Conservation (phyloP, 1,140 invertebrate species). For the Drosophila teissieri region DNA sequence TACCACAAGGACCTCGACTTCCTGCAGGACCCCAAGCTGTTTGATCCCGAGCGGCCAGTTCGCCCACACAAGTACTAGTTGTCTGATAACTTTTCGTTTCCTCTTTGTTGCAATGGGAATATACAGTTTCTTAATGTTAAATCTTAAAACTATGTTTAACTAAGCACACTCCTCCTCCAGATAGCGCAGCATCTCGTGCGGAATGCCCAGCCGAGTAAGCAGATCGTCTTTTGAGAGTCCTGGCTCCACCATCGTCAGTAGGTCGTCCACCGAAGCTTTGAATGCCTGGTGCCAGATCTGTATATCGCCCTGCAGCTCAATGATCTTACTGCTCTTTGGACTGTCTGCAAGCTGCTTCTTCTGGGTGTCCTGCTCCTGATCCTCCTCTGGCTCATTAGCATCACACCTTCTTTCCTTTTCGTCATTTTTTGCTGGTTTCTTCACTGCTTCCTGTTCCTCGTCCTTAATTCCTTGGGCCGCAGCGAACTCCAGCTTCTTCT, state of each 20-base stretch:
- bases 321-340: conserved; percentile 29
- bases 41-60: conserved; percentile 92
- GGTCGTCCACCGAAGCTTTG: conserved; percentile 49
- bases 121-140: conserved; percentile 55
- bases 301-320: conserved; percentile 56
- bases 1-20: conserved; percentile 91
- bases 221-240: conserved; percentile 28
- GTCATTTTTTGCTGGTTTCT: not conserved
- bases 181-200: conserved; percentile 58
- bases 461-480: not conserved
- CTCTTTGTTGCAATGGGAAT: conserved; percentile 43
- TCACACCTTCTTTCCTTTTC: not conserved
- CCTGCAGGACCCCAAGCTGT: conserved; percentile 93
- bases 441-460: not conserved
- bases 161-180: conserved; percentile 60
- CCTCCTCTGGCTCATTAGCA: not conserved
- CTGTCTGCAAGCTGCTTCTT: not conserved
- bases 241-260: conserved; percentile 44
- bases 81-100: conserved; percentile 33
- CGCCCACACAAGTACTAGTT: conserved; percentile 91
- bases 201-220: conserved; percentile 51
- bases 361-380: not conserved
- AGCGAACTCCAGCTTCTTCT: conserved; percentile 62
- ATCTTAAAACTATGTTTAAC: not conserved
- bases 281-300: conserved; percentile 62